Percentiles rank a stretch among this genome's conserved stretches.
phyloP scores from a whole-genome alignment of 2,888 invertebrate species.

The Drosophila tripunctata region DNA sequence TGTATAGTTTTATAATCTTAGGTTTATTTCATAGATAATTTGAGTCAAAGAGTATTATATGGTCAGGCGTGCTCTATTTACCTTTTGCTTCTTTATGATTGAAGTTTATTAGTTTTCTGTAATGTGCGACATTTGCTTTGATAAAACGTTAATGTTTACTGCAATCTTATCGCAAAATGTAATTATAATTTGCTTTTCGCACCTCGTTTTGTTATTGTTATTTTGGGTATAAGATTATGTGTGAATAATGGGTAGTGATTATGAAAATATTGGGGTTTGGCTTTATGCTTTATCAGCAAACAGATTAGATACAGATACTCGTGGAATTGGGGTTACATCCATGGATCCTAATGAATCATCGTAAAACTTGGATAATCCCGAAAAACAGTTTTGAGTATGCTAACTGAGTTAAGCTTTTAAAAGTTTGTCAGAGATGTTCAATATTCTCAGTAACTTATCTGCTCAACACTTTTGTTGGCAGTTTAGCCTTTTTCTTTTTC shows the following conservation, averaged over 20 bases:
- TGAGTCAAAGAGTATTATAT: too few species aligned
- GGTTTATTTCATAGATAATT: too few species aligned
- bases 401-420: conserved; percentile 2
- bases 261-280: conserved; percentile 30
- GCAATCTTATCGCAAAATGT: conserved; percentile 54
- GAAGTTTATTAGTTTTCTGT: neutral
- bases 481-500: too few species aligned
- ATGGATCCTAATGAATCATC: conserved; percentile 8
- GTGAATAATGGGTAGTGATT: conserved; percentile 55
- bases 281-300: conserved; percentile 12
- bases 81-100: neutral
- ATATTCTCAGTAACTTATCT: neutral
- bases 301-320: conserved; percentile 21
- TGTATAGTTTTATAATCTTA: too few species aligned
- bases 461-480: too few species aligned
- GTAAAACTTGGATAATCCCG: neutral
- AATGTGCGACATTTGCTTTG: conserved; percentile 10
- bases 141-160: conserved; percentile 1
- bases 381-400: neutral
- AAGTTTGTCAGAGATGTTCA: neutral
- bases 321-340: neutral
- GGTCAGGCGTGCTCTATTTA: too few species aligned
- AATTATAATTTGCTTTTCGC: conserved; percentile 53
- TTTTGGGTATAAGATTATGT: conserved; percentile 22
- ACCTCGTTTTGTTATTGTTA: conserved; percentile 19